Evolutionary conservation across 2,113 vertebrate genomes (phyloP), one percentile per base, ranked within the genome.

Genomic region (Columbina picui): DNA sequence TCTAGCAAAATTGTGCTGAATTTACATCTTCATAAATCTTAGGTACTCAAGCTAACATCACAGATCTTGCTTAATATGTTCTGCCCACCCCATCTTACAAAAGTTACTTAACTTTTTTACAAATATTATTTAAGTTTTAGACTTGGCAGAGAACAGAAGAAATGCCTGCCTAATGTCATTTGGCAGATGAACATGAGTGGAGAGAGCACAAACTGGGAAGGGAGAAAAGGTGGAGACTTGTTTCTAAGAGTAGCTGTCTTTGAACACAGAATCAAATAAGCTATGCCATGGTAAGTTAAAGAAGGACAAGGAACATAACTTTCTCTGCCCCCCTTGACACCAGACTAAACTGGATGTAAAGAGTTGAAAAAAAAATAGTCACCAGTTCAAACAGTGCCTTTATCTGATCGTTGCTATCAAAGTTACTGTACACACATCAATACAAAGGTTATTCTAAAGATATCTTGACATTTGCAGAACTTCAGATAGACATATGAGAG

Each of bases 1-100:
- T 65, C 21, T 45, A 91, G 45, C 3, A 91, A 83, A 61, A 96
- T 65, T 73, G 59, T 78, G 76, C 47, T 91, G 78, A 88, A 83
- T 57, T 69, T 41, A 84, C n/a, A 22, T 94, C 74, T 84, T 93
- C 22, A 81, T 93, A 93, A 70, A 88, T 75, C 23, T 85, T 84
- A 86, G 21, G 19, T 30, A 36, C 9, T 29, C 17, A 81, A 18
- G 5, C 3, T 89, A 67, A 43, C n/a, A 61, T 45, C 56, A 86
- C 14, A 61, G 27, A 3, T 86, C 74, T 91, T 53, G n/a, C n/a
- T 81, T 67, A 59, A 43, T 12, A 43, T 0, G 1, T 63, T 78
- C 86, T 78, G 16, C 9, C 19, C 18, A 74, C 14, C 6, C 1
- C 12, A 53, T 69, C 14, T 82, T 60, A 73, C 1, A 47, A 89